Evolutionary conservation across 2,113 vertebrate genomes (phyloP).

Genomic region (Neopipo cinnamomea): DNA sequence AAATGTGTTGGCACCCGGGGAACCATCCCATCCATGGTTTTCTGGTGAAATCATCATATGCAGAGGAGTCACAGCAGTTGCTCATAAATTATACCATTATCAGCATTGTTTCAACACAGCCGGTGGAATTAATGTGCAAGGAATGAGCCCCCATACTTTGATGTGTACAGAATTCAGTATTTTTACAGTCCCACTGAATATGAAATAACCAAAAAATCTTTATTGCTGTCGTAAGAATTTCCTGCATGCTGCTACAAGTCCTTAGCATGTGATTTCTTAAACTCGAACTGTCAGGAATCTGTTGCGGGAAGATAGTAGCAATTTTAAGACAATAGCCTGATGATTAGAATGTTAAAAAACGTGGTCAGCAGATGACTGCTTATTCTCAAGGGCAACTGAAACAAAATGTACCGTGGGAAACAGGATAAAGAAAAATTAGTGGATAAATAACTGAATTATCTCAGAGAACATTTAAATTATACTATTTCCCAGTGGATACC

Average conservation of each 20-base stretch:
- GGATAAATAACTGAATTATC: slow-evolving; percentile 36
- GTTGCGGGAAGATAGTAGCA: neutral
- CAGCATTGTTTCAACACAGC: neutral
- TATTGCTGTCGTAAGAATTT: neutral
- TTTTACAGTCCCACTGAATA: neutral
- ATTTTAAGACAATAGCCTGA: neutral
- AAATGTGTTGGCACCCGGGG: neutral
- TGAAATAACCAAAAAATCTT: neutral
- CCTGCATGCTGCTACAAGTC: neutral
- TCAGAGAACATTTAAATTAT: slow-evolving; percentile 64
- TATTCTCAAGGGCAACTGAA: slow-evolving; percentile 14
- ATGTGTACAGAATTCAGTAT: neutral
- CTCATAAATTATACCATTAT: neutral
- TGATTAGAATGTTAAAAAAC: neutral
- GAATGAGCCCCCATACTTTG: neutral
- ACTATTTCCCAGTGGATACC: slow-evolving; percentile 80
- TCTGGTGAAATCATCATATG: neutral
- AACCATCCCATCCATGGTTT: neutral
- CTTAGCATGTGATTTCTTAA: neutral
- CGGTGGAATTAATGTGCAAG: neutral
- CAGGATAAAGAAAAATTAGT: neutral
- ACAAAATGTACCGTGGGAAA: neutral
- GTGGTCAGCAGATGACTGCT: neutral
- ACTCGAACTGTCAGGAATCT: neutral
- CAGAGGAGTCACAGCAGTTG: neutral